Conservation (phyloP, 2,113 vertebrate genomes). For the Microcebus murinus region DNA sequence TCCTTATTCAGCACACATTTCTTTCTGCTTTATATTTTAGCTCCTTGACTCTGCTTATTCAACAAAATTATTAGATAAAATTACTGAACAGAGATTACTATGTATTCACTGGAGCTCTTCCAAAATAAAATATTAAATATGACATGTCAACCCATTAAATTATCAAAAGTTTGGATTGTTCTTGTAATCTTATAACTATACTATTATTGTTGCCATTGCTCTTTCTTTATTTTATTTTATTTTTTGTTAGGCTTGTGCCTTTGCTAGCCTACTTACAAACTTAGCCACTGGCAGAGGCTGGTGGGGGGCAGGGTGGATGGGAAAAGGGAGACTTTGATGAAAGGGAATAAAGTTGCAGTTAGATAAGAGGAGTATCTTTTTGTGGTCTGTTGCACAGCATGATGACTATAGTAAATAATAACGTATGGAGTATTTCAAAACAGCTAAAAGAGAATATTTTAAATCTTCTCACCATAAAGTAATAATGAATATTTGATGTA, state of each 20-base stretch:
- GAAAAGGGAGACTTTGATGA: neutral
- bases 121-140: neutral
- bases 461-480: neutral
- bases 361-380: neutral
- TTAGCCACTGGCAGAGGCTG: neutral
- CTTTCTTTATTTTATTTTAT: neutral
- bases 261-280: neutral
- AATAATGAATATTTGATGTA: neutral
- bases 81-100: neutral
- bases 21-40: neutral
- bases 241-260: neutral
- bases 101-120: neutral
- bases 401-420: neutral
- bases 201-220: neutral
- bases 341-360: neutral
- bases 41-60: neutral
- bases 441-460: neutral
- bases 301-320: neutral
- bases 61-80: neutral
- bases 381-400: neutral
- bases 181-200: neutral
- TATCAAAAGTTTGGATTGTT: neutral
- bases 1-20: neutral
- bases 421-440: neutral
- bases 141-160: neutral